A percentile compares a stretch with the other conserved stretches of the same genome.
These are phyloP conservation scores for Melanotaenia duboulayi DNA, from an alignment of 2,113 vertebrate genomes.

Conservation along the genomic window DNA sequence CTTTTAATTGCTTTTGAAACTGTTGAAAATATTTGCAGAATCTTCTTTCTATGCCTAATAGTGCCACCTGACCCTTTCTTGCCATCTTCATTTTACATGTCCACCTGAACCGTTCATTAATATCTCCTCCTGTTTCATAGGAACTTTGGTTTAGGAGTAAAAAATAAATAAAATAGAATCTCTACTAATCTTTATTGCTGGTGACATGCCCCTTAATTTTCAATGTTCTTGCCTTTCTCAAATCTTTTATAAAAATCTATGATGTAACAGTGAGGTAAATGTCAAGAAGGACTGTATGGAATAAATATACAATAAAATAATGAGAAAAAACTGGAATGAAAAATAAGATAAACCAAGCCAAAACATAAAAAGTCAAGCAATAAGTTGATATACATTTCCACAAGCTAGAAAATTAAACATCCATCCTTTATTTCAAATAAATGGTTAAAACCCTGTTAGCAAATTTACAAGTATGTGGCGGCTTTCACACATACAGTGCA, in stretches of 20 bases:
- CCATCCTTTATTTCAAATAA: background rate
- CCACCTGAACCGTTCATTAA: background rate
- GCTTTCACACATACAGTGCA: constrained; percentile 43
- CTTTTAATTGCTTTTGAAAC: no score
- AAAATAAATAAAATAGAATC: constrained; percentile 33
- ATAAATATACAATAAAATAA: constrained; percentile 36
- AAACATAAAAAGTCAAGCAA: constrained; percentile 25
- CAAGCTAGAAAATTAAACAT: constrained; percentile 12
- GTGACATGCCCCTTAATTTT: constrained; percentile 51
- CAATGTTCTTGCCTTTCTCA: constrained; percentile 19
- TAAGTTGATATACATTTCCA: constrained; percentile 18
- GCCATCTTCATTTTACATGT: background rate
- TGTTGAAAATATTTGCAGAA: background rate
- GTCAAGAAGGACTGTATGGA: background rate
- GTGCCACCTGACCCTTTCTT: background rate
- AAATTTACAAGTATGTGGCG: constrained; percentile 53
- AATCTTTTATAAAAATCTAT: constrained; percentile 2
- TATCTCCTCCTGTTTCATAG: background rate
- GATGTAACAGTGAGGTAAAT: constrained; percentile 5
- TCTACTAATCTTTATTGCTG: constrained; percentile 23
- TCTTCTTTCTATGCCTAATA: background rate
- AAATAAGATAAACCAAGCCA: background rate
- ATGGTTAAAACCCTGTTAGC: constrained; percentile 47
- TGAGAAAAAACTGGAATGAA: background rate
- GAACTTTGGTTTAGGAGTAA: constrained; percentile 16